Evolutionary conservation across 2,888 invertebrate genomes (phyloP).

Genomic region (Taenaris catops): DNA sequence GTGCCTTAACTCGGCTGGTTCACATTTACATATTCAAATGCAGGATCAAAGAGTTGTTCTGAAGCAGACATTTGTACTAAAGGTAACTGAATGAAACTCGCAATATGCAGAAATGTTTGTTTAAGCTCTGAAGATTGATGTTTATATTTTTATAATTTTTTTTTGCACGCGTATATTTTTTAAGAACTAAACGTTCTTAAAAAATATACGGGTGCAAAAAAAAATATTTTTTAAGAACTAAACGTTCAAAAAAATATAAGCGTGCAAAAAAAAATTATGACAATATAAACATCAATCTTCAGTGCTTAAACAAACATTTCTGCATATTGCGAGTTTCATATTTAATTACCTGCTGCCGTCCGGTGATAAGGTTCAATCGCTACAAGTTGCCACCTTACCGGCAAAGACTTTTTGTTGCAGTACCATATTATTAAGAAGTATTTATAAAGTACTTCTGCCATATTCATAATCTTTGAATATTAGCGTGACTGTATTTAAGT

Average conservation of each 20-base stretch:
- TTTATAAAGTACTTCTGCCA: too few species aligned
- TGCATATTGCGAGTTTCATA: conserved; percentile 10
- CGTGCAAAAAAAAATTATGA: too few species aligned
- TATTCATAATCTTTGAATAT: too few species aligned
- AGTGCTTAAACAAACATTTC: conserved; percentile 1
- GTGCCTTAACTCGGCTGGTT: conserved; percentile 6
- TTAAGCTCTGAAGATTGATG: conserved; percentile 1
- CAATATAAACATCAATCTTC: conserved; percentile 1
- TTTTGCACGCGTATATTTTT: too few species aligned
- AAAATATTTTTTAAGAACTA: background rate
- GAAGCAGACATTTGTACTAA: conserved; percentile 11
- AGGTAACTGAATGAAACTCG: conserved; percentile 11
- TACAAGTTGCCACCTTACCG: too few species aligned
- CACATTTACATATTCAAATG: conserved; percentile 56
- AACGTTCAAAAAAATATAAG: background rate
- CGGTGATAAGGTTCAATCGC: too few species aligned
- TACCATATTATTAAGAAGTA: too few species aligned
- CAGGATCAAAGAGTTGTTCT: conserved; percentile 44
- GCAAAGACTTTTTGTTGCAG: too few species aligned
- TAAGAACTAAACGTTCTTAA: background rate
- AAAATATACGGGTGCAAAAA: too few species aligned
- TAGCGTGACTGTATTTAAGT: too few species aligned
- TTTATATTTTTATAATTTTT: background rate
- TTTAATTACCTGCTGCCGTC: too few species aligned
- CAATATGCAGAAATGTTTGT: conserved; percentile 7